Evolutionary conservation across 2,888 invertebrate genomes (phyloP).

Genomic region (Macropis europaea): DNA sequence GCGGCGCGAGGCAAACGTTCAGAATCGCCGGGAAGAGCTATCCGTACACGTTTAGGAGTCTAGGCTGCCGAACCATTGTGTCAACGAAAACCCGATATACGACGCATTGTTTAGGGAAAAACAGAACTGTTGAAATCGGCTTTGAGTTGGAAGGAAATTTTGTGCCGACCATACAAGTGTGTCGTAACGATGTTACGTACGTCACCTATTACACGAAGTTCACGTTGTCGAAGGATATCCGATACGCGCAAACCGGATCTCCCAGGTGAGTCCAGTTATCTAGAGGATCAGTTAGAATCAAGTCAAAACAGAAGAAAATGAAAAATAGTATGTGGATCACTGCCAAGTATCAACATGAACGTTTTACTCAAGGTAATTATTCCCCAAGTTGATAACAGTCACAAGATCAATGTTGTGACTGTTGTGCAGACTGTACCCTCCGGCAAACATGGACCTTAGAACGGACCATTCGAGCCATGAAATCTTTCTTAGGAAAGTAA

Average conservation of each 20-base stretch:
- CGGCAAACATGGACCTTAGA: too few species aligned
- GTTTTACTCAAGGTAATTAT: too few species aligned
- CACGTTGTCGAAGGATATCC: constrained; percentile 58
- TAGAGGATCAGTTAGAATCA: too few species aligned
- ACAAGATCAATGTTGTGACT: too few species aligned
- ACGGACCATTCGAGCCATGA: too few species aligned
- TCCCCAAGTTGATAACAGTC: too few species aligned
- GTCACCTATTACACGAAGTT: constrained; percentile 77
- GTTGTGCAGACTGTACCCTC: too few species aligned
- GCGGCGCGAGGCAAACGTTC: constrained; percentile 61
- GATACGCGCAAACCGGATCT: constrained; percentile 63
- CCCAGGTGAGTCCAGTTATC: constrained; percentile 51
- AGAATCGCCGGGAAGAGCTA: constrained; percentile 30
- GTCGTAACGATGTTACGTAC: constrained; percentile 76
- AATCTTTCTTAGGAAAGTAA: too few species aligned
- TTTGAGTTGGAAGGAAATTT: constrained; percentile 72
- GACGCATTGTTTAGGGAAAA: constrained; percentile 66
- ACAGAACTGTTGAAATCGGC: constrained; percentile 76
- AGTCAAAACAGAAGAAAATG: too few species aligned
- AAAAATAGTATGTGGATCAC: too few species aligned
- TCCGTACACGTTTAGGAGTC: too few species aligned
- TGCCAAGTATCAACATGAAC: too few species aligned
- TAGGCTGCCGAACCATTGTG: constrained; percentile 60
- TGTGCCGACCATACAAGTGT: constrained; percentile 77
- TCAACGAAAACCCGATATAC: constrained; percentile 63